Conservation (phyloP, 2,797 vertebrate genomes). For the Eleutherodactylus coqui region DNA sequence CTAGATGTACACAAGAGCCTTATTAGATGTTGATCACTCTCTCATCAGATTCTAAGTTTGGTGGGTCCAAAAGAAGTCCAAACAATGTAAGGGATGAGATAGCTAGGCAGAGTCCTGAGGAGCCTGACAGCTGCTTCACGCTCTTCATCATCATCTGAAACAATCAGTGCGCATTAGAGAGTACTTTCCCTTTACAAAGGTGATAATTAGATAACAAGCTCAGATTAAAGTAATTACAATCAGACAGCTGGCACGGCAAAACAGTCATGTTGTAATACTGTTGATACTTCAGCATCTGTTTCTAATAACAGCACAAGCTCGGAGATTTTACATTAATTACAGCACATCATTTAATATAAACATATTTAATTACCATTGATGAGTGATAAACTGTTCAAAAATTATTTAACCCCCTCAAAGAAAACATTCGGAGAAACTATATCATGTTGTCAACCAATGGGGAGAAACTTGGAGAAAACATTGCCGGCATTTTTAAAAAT, state of each 20-base stretch:
- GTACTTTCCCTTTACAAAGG: conserved; percentile 87
- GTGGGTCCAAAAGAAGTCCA: conserved; percentile 68
- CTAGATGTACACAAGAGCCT: neutral
- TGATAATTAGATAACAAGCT: conserved; percentile 92
- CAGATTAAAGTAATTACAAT: conserved; percentile 89
- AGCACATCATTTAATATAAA: conserved; percentile 86
- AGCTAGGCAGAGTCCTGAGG: conserved; percentile 75
- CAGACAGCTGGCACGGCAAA: conserved; percentile 84
- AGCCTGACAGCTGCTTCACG: conserved; percentile 84
- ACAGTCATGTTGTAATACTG: conserved; percentile 83
- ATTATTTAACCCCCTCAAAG: conserved; percentile 77
- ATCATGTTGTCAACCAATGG: conserved; percentile 66
- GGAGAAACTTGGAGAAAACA: neutral
- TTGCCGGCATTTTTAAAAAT: neutral
- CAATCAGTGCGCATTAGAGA: conserved; percentile 85
- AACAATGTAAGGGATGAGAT: conserved; percentile 71
- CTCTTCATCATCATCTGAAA: conserved; percentile 85
- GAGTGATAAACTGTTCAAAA: conserved; percentile 82
- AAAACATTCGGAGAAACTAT: neutral
- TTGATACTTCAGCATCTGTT: conserved; percentile 84
- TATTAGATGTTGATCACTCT: neutral
- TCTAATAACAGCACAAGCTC: conserved; percentile 80
- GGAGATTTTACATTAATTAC: conserved; percentile 85
- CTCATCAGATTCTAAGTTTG: neutral
- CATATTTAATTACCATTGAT: conserved; percentile 87